Percentiles rank a stretch among this genome's conserved stretches.
Evolutionary conservation across 2,113 vertebrate species (phyloP).

Genomic region (Perccottus glenii): DNA sequence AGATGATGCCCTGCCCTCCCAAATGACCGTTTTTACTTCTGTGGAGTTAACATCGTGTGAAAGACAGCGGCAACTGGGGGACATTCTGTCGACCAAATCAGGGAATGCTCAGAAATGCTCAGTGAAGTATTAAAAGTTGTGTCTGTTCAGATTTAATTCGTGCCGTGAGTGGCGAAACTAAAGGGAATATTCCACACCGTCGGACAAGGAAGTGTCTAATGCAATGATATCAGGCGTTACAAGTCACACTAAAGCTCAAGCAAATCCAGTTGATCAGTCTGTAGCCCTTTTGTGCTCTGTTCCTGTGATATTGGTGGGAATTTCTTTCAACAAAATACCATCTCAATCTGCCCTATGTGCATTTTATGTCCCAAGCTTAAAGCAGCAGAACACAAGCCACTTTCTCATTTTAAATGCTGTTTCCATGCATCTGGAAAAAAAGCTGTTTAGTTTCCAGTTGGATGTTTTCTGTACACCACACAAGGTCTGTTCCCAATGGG

Average conservation of each 20-base stretch:
- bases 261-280: background rate
- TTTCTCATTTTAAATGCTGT: no score
- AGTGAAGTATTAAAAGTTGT: constrained; percentile 9
- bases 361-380: no score
- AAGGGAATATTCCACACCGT: background rate
- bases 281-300: no score
- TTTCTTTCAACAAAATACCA: no score
- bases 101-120: constrained; percentile 15
- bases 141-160: constrained; percentile 10
- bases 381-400: no score
- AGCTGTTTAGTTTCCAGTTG: no score
- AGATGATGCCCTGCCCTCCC: constrained; percentile 33
- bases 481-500: no score
- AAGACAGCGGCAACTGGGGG: constrained; percentile 1
- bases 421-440: no score
- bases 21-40: constrained; percentile 37
- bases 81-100: background rate
- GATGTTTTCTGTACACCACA: no score
- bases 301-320: no score
- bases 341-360: no score
- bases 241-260: background rate
- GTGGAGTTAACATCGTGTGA: constrained; percentile 29
- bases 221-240: background rate
- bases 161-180: background rate
- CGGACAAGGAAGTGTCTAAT: background rate